Evolutionary conservation across 2,113 vertebrate species (phyloP), one percentile per base, ranked within the genome.

Genomic region (Clupea harengus): DNA sequence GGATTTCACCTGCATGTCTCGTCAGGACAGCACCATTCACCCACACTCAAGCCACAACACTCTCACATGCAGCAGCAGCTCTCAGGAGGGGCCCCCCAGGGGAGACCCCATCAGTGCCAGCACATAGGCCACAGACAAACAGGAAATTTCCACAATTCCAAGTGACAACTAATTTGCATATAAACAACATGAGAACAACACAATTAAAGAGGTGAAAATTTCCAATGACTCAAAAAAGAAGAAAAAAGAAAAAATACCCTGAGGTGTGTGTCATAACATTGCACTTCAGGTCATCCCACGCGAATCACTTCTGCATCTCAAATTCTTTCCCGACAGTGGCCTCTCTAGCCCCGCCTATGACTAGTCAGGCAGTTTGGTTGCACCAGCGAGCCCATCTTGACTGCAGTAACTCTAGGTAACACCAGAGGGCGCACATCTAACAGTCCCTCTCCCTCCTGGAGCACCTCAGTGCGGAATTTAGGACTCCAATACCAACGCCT

Each of bases 241-340:
- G 25, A 25, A 11, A 25, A 11, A 9, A 0, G 9, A 67, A 64
- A 64, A 25, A n/a, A 25, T 25, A 25, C 1, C 1, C 18, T 25
- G 39, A 32, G 10, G 6, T 32, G 39, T 32, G 3, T 28, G 60
- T 67, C 22, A 67, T 67, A 57, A 2, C 60, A 75, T 32, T 4
- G 2, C 64, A 72, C 6, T 10, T 50, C 15, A 84, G 47, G 39
- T 60, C 22, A 45, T 32, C 82, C 28, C 44, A 88, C 25, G 75
- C 85, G 83, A 89, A 90, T 64, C 52, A 6, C 15, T 83, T 20
- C 47, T 64, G 81, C 84, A 85, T 85, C 81, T 75, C 82, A 89
- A 85, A 90, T 89, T 91, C 89, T 88, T 90, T 89, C 86, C 89
- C 89, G 88, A 32, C 20, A 52, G 72, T 81, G 32, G 88, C 85